Percentiles rank a stretch among this genome's conserved stretches.
phyloP scores from a whole-genome alignment of 64 coral and sea anemone species.

The Montipora foliosa region DNA sequence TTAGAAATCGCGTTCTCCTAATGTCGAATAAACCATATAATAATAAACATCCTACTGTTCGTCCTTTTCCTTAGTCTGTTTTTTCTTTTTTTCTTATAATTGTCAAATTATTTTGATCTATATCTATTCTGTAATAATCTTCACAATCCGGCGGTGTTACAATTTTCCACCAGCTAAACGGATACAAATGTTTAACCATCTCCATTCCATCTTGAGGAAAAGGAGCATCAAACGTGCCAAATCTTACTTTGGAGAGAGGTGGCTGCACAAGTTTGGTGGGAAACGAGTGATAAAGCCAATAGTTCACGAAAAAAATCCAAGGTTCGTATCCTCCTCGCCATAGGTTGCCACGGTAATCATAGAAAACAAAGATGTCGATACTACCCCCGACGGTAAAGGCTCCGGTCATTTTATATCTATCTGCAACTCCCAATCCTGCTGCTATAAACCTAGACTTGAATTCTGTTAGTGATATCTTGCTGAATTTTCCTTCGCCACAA shows the following conservation, averaged over 20 bases:
- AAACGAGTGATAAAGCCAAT: slow-evolving; percentile 50
- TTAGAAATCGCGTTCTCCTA: no score
- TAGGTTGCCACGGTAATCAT: slow-evolving; percentile 33
- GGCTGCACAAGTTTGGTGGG: slow-evolving; percentile 42
- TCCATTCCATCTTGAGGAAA: slow-evolving; percentile 46
- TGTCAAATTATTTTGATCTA: no score
- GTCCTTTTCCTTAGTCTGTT: neutral
- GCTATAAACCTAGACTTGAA: slow-evolving; percentile 19
- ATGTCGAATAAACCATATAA: no score
- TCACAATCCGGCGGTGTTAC: slow-evolving; percentile 25
- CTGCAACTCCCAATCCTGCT: slow-evolving; percentile 12
- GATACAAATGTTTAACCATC: slow-evolving; percentile 67
- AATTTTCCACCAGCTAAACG: slow-evolving; percentile 62
- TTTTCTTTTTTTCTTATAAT: no score
- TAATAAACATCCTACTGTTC: no score
- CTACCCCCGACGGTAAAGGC: neutral
- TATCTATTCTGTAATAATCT: no score
- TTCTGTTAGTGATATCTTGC: neutral
- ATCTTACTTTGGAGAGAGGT: slow-evolving; percentile 43
- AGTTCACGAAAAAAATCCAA: slow-evolving; percentile 49
- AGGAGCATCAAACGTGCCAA: slow-evolving; percentile 56
- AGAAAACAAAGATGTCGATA: slow-evolving; percentile 27
- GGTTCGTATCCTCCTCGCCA: slow-evolving; percentile 40
- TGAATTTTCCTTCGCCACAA: slow-evolving; percentile 31
- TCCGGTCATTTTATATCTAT: slow-evolving; percentile 14